Percentiles rank a stretch among this genome's conserved stretches.
Evolutionary conservation across 2,888 invertebrate species (phyloP).

Genomic region (Harpalus rubripes): DNA sequence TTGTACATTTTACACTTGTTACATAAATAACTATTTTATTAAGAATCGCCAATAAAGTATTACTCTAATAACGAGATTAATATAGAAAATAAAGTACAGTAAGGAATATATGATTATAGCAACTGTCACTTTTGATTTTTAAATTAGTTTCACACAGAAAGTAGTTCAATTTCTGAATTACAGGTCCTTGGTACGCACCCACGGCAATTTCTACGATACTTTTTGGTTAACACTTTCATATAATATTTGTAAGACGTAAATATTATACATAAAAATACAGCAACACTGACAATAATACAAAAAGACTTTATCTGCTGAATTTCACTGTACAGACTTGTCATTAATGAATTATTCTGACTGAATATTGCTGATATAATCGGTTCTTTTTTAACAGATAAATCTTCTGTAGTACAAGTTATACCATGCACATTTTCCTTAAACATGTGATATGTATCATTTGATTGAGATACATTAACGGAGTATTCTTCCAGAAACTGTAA

Average conservation of each 20-base stretch:
- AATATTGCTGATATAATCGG: constrained; percentile 29
- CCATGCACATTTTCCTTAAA: constrained; percentile 60
- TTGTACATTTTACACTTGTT: too few relatives aligned
- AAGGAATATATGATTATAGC: not conserved
- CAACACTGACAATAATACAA: constrained; percentile 61
- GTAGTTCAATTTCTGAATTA: constrained; percentile 62
- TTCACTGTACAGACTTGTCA: constrained; percentile 56
- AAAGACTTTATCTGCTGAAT: constrained; percentile 63
- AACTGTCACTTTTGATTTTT: not conserved
- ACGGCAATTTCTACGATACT: constrained; percentile 54
- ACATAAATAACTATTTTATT: too few relatives aligned
- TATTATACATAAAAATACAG: constrained; percentile 17
- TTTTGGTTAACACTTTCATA: constrained; percentile 17
- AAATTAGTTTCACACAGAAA: constrained; percentile 25
- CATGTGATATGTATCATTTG: constrained; percentile 49
- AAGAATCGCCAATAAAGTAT: too few relatives aligned
- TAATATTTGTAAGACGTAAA: constrained; percentile 59
- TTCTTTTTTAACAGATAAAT: constrained; percentile 28
- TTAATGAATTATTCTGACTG: constrained; percentile 48
- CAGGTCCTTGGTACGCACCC: constrained; percentile 52
- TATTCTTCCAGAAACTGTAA: constrained; percentile 54
- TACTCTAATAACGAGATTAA: too few relatives aligned
- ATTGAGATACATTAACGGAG: constrained; percentile 10
- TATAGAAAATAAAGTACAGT: too few relatives aligned
- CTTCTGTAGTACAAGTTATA: constrained; percentile 53